A percentile compares a stretch with the other conserved stretches of the same genome.
phyloP scores from a whole-genome alignment of 2,888 invertebrate species.

The Tipula unca region DNA sequence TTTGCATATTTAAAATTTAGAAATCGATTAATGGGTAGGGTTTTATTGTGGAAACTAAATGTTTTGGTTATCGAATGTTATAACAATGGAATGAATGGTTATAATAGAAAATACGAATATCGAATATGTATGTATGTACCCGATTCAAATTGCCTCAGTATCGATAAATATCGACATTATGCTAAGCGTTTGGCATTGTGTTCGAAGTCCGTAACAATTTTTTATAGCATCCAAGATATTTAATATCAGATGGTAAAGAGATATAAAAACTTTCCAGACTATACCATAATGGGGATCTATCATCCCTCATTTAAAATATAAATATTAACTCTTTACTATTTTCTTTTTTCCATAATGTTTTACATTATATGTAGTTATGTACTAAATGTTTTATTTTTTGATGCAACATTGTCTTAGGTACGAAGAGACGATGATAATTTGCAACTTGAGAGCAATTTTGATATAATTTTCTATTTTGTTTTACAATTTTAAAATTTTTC shows the following conservation, averaged over 20 bases:
- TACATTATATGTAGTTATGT: background rate
- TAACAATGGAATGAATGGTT: too few relatives aligned
- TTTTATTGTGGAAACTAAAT: too few relatives aligned
- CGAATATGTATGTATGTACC: too few relatives aligned
- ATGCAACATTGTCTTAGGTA: background rate
- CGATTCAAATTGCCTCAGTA: too few relatives aligned
- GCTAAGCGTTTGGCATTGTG: too few relatives aligned
- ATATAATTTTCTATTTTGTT: background rate
- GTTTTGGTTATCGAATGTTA: too few relatives aligned
- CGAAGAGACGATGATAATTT: background rate
- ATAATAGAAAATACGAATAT: too few relatives aligned
- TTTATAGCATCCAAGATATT: background rate
- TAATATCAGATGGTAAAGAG: background rate
- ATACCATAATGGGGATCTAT: background rate
- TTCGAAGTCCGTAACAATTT: too few relatives aligned
- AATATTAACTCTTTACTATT: background rate
- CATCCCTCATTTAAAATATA: background rate
- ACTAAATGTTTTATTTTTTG: background rate
- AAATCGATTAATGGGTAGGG: too few relatives aligned
- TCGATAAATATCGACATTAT: too few relatives aligned
- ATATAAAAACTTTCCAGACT: background rate
- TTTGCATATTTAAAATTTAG: too few relatives aligned
- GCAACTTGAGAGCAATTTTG: background rate
- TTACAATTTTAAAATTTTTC: background rate
- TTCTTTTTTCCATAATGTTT: too few relatives aligned